Percentiles rank a stretch among this genome's conserved stretches.
phyloP scores from a whole-genome alignment of 1,140 invertebrate genomes.

The Pseudomyrmex gracilis region DNA sequence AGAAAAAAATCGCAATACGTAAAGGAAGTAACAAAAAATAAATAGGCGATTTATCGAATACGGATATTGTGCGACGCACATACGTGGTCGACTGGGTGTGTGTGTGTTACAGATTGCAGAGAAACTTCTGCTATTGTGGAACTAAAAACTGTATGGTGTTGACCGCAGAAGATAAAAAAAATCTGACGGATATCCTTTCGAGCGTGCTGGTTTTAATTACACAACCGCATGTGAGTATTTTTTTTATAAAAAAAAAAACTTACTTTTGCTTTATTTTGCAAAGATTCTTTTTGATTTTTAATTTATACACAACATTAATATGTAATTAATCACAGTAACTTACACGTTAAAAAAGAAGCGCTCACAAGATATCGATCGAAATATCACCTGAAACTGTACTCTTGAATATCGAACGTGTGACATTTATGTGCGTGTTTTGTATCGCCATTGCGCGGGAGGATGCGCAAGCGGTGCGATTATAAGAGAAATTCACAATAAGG shows the following conservation, averaged over 20 bases:
- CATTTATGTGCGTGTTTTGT: too few relatives aligned
- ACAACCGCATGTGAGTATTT: not conserved
- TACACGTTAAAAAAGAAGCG: too few relatives aligned
- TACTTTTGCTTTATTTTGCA: not conserved
- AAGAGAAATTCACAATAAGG: not conserved
- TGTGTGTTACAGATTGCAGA: not conserved
- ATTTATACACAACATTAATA: not conserved
- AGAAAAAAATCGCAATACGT: not conserved
- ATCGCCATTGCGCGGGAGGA: too few relatives aligned
- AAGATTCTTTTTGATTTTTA: not conserved
- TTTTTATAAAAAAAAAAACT: constrained; percentile 14
- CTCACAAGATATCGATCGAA: not conserved
- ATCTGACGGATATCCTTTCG: constrained; percentile 49
- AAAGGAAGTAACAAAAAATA: not conserved
- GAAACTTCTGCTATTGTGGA: constrained; percentile 23
- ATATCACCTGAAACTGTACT: not conserved
- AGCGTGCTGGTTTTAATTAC: not conserved
- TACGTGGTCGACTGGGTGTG: constrained; percentile 9
- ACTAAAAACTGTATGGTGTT: not conserved
- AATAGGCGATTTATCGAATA: not conserved
- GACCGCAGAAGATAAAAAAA: constrained; percentile 34
- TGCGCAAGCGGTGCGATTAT: too few relatives aligned
- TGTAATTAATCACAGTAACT: not conserved
- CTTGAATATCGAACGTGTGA: too few relatives aligned
- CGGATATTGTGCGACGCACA: too few relatives aligned